Base-by-base conservation (phyloP, 2,888 invertebrate species). In the Nymphalis c-album region DNA sequence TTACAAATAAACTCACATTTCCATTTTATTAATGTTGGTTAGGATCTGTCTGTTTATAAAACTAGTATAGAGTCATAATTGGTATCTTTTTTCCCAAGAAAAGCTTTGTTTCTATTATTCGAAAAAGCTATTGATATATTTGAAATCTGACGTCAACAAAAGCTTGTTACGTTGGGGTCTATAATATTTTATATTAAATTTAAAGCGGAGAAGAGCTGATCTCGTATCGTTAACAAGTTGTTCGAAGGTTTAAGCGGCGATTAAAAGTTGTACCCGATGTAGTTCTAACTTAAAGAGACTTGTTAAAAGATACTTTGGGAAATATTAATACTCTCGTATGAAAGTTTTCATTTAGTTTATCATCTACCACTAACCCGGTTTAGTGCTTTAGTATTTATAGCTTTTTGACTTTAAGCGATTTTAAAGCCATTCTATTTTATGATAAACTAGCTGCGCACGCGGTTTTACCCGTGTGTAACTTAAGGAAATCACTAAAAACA, bases 291-390 rank as follows among this genome's bases (percentile, higher is more conserved):
- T 64, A 18, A 53, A 46, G 51, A 31, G 53, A 65, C 60, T 60
- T 60, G 64, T 60, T 60, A 65, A 65, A 65, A 60, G 60, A 60
- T 65, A 60, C 60, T 65, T 64, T 50, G 45, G 59, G 59, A 60
- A 64, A 60, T 64, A 64, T 64, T 59, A 60, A 60, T 59, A 64
- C 58, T 59, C 55, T 46, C 64, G 50, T 64, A 51, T 50, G 50
- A 59, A 46, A 64, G 40, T 50, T 64, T 22, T 51, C 51, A 6
- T 51, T 20, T 5, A 22, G 13, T 55, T 55, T 55, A 55, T 53
- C 17, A 53, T 31, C 17, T 55, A 22, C 17, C 16, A 7, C 26
- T 22, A 7, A 17, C n/a, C 16, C 16, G 40, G 7, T 31, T 55
- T 31, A 17, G 17, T 17, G 17, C 8, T 16, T 31, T 55, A 26